Percentiles rank a stretch among this genome's conserved stretches.
Conservation (phyloP, 2,113 vertebrate genomes). For the Scomber scombrus region DNA sequence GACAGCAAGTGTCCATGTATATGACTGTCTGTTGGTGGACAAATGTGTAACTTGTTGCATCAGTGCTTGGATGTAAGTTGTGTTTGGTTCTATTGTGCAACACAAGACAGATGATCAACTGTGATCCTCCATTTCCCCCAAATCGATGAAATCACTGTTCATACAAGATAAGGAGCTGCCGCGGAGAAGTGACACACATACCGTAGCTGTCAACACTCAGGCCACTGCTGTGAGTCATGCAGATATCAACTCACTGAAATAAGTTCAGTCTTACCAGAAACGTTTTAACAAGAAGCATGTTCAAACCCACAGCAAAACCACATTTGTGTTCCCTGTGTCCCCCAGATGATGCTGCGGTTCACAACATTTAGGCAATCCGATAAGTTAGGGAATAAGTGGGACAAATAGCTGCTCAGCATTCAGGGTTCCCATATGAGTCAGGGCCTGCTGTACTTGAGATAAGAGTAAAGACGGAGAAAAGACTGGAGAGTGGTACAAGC, state of each 20-base stretch:
- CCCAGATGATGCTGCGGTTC: conserved; percentile 47
- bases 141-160: conserved; percentile 37
- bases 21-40: conserved; percentile 17
- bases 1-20: conserved; percentile 17
- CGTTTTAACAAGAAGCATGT: conserved; percentile 44
- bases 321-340: conserved; percentile 34
- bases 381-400: conserved; percentile 24
- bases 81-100: conserved; percentile 41
- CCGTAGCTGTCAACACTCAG: conserved; percentile 28
- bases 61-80: conserved; percentile 31
- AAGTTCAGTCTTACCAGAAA: conserved; percentile 34
- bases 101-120: conserved; percentile 26
- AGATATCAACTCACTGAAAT: conserved; percentile 45
- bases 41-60: not conserved
- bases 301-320: conserved; percentile 44
- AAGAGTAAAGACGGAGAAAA: not conserved
- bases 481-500: not conserved
- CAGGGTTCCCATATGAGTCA: conserved; percentile 17
- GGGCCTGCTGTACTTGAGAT: conserved; percentile 18
- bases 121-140: conserved; percentile 47
- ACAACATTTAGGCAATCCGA: conserved; percentile 39
- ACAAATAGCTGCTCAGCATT: conserved; percentile 35
- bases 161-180: conserved; percentile 25
- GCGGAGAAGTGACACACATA: conserved; percentile 22
- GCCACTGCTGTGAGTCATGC: conserved; percentile 31